Evolutionary conservation across 1,140 invertebrate species (phyloP).

Genomic region (Cryptotermes secundus): DNA sequence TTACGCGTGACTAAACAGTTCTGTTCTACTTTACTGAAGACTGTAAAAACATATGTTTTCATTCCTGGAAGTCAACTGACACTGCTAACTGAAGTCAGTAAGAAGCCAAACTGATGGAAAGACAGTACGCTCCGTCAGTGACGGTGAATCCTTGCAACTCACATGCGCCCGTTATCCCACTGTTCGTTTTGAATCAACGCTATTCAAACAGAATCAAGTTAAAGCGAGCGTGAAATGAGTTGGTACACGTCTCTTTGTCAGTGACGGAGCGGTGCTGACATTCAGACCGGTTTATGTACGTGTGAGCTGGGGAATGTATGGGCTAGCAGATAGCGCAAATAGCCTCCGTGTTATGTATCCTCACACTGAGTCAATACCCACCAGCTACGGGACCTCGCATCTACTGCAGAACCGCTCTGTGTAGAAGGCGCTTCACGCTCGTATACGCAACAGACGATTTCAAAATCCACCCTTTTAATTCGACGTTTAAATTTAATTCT

Average conservation of each 20-base stretch:
- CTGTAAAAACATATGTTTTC: too few species aligned
- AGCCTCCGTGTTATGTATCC: background rate
- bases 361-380: background rate
- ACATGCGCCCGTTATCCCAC: background rate
- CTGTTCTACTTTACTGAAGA: too few species aligned
- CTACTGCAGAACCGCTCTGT: background rate
- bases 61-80: too few species aligned
- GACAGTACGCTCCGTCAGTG: too few species aligned
- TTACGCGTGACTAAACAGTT: too few species aligned
- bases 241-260: conserved; percentile 11
- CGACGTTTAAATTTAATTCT: too few species aligned
- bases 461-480: too few species aligned
- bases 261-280: background rate
- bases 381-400: background rate
- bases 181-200: conserved; percentile 5
- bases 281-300: background rate
- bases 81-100: too few species aligned
- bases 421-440: too few species aligned
- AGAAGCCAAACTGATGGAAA: too few species aligned
- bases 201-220: conserved; percentile 6
- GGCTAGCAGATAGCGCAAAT: background rate
- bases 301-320: background rate
- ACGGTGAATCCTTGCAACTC: background rate
- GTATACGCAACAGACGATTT: too few species aligned
- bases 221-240: conserved; percentile 18